Percentiles rank a stretch among this genome's conserved stretches.
Conservation (phyloP, 2,888 invertebrate genomes). For the Tipula vernalis region DNA sequence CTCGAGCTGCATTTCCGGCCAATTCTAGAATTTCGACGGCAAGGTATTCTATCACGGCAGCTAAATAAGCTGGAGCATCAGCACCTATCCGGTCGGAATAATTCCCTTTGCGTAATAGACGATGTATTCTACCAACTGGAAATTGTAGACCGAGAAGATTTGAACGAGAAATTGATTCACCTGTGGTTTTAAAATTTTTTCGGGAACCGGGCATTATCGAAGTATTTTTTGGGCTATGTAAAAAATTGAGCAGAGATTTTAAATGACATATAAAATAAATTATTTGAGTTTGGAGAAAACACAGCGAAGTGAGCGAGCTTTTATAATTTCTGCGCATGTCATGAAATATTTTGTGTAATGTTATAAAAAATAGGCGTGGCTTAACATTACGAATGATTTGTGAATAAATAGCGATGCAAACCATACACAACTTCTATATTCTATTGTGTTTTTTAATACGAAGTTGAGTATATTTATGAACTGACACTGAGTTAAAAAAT, state of each 20-base stretch:
- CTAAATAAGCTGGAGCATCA: constrained; percentile 40
- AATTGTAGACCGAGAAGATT: constrained; percentile 44
- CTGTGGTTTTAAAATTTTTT: too few relatives aligned
- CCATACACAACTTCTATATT: too few relatives aligned
- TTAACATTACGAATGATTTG: neutral
- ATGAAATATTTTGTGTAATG: neutral
- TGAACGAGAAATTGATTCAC: constrained; percentile 30
- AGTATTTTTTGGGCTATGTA: too few relatives aligned
- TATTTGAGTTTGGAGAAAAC: too few relatives aligned
- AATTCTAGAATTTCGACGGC: constrained; percentile 54
- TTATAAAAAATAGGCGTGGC: constrained; percentile 5
- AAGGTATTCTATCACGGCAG: constrained; percentile 48
- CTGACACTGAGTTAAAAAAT: neutral
- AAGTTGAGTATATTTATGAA: neutral
- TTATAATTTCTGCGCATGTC: neutral
- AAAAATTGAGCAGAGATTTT: too few relatives aligned
- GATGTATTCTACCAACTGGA: constrained; percentile 47
- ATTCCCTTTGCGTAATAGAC: constrained; percentile 46
- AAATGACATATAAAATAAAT: too few relatives aligned
- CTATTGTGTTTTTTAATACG: neutral
- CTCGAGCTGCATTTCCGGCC: constrained; percentile 51
- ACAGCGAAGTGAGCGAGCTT: too few relatives aligned
- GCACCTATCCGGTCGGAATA: constrained; percentile 47
- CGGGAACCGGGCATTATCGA: too few relatives aligned
- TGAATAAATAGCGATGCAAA: neutral